Conservation (phyloP, 2,113 vertebrate species). For the Sturnira hondurensis region DNA sequence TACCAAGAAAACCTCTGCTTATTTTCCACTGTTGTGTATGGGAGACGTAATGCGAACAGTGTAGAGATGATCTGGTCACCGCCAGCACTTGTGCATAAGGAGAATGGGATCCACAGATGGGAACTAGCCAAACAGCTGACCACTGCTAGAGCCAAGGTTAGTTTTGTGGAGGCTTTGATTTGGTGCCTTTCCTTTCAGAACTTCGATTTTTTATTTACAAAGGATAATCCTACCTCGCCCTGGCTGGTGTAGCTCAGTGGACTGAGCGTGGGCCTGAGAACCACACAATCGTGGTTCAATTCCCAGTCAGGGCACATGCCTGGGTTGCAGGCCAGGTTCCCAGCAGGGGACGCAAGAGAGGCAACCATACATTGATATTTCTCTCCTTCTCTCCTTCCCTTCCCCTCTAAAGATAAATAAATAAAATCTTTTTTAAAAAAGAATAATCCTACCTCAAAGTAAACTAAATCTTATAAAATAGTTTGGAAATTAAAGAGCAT, state of each 20-base stretch:
- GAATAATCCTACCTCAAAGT: background rate
- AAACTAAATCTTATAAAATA: background rate
- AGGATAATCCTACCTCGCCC: background rate
- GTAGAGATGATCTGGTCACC: background rate
- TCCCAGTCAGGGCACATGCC: no score
- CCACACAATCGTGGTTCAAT: no score
- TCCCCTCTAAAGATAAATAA: no score
- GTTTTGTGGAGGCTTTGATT: background rate
- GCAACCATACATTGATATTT: no score
- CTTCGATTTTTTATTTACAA: background rate
- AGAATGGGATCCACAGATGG: background rate
- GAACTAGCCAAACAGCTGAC: background rate
- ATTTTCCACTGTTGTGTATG: background rate
- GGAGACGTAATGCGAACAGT: background rate
- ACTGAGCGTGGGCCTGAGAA: no score
- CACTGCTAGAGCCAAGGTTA: background rate
- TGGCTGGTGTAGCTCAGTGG: no score
- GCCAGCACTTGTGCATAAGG: background rate
- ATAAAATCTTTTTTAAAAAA: no score
- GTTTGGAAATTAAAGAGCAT: constrained; percentile 9
- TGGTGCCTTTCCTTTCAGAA: background rate
- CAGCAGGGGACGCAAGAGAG: no score
- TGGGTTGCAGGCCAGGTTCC: no score
- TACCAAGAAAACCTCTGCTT: background rate
- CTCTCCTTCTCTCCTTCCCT: no score